Percentiles rank a stretch among this genome's conserved stretches.
These are phyloP conservation scores for Orthochromis malagaraziensis DNA, from an alignment of 2,113 vertebrate genomes.

Conservation along the genomic window DNA sequence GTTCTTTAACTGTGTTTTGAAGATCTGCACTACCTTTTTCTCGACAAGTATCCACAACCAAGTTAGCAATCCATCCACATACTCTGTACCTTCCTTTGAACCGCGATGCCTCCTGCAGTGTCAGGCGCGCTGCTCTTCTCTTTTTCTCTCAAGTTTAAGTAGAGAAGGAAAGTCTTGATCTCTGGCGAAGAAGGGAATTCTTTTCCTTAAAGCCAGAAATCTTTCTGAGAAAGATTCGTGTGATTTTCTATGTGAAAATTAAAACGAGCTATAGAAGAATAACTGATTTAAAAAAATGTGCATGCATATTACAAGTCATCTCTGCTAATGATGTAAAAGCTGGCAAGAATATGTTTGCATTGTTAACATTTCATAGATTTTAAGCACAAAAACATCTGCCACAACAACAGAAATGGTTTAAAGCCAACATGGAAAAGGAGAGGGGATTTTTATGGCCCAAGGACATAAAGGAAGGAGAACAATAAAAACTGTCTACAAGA, in stretches of 20 bases:
- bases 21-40: background rate
- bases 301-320: background rate
- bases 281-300: background rate
- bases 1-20: background rate
- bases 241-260: conserved; percentile 28
- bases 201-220: background rate
- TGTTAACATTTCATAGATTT: background rate
- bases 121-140: background rate
- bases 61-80: background rate
- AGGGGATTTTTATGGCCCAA: background rate
- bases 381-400: background rate
- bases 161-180: conserved; percentile 8
- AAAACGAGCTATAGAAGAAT: conserved; percentile 22
- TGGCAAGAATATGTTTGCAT: background rate
- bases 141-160: background rate
- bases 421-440: background rate
- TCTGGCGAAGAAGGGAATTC: background rate
- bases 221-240: background rate
- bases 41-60: background rate
- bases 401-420: background rate
- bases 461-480: background rate
- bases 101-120: background rate
- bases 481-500: background rate
- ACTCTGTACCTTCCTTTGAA: conserved; percentile 1
- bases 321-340: background rate